Conservation (phyloP, 2,113 vertebrate genomes). For the Clarias macrocephalus region DNA sequence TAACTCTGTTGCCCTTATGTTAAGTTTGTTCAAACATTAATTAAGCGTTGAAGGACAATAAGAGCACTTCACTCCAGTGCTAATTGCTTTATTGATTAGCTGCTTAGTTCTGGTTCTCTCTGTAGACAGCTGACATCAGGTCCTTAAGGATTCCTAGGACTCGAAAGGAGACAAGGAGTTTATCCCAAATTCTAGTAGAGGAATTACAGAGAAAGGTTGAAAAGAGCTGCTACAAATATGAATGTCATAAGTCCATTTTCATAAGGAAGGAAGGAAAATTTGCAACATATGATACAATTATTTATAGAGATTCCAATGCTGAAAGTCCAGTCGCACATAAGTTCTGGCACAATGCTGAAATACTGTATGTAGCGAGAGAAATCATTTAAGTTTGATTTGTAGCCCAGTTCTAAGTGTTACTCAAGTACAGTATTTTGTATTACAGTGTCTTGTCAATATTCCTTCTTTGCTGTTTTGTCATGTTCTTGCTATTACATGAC, state of each 20-base stretch:
- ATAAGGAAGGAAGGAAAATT: not conserved
- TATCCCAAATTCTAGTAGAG: not conserved
- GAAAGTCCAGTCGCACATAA: not conserved
- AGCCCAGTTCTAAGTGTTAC: not conserved
- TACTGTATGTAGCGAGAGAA: not conserved
- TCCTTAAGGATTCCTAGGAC: not conserved
- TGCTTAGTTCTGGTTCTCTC: constrained; percentile 1
- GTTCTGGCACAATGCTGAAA: no score
- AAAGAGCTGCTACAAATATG: not conserved
- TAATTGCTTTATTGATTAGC: constrained; percentile 39
- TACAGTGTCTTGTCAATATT: no score
- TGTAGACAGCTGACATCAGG: constrained; percentile 5
- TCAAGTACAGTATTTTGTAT: not conserved
- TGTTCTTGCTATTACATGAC: not conserved
- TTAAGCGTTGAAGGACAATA: not conserved
- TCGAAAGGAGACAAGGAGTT: no score
- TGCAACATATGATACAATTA: not conserved
- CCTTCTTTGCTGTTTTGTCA: not conserved
- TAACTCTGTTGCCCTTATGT: not conserved
- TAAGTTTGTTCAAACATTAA: not conserved
- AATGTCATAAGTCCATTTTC: not conserved
- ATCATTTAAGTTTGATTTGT: not conserved
- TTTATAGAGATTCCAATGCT: not conserved
- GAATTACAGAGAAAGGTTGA: not conserved
- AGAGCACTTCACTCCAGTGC: not conserved